Base-by-base conservation (phyloP, 2,797 vertebrate species). In the Gobionotothen gibberifrons region DNA sequence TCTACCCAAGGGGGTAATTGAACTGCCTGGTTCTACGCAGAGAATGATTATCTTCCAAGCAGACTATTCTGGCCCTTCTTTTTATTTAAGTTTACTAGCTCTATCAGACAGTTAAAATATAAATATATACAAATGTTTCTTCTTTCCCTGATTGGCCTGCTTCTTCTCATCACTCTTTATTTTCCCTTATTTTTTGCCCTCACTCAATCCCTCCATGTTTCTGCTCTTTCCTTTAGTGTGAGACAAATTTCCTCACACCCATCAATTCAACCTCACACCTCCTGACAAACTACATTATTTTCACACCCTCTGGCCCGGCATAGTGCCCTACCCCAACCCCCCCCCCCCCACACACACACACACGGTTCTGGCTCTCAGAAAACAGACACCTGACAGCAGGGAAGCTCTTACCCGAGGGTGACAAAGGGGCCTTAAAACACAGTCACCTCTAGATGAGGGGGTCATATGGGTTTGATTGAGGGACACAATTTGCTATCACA, bases 191-290 rank as follows among this genome's bases (percentile, higher is more conserved):
- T 58, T 69, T 4, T 3, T 57, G 53, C 6, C 12, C 17, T 49
- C 36, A 55, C 7, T 43, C 29, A 26, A 3, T 70, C 26, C 47
- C 7, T 66, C 55, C 39, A 10, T 46, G 22, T 46, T 32, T 39
- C 67, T 69, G 21, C 59, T 62, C 44, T 66, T 39, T 65, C 51
- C 70, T 69, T 62, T 51, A 12, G 43, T 60, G 69, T 21, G 53
- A 89, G 77, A 83, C 69, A 79, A 59, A 82, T 75, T 2, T 82
- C 59, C 60, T 90, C 83, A 82, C 91, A 87, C 81, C 79, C 81
- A 82, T 91, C 85, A 85, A 59, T 76, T 70, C 73, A 72, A 59
- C 71, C 74, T 88, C 74, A 68, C 90, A 91, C 87, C 82, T 86
- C 73, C 76, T 83, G 85, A 88, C 74, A 79, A 74, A 78, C 85